Percentiles rank a stretch among this genome's conserved stretches.
Conservation (phyloP, 2,888 invertebrate genomes). For the Blomia tropicalis region DNA sequence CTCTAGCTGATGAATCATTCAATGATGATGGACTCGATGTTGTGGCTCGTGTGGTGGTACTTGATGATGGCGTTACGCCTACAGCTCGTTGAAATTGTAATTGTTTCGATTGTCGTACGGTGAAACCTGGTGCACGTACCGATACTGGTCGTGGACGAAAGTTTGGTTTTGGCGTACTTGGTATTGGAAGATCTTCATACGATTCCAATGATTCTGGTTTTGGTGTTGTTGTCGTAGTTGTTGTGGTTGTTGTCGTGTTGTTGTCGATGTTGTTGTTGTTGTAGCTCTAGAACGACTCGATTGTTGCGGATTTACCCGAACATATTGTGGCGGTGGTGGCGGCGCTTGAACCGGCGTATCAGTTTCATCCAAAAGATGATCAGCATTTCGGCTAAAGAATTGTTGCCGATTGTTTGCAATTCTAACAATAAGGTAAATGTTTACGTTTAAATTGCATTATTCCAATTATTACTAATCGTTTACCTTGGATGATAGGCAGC, state of each 20-base stretch:
- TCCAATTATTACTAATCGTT: no score
- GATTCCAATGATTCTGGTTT: neutral
- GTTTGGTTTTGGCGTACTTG: slow-evolving; percentile 1
- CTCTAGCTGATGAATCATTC: neutral
- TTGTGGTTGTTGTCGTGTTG: slow-evolving; percentile 7
- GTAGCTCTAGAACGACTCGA: neutral
- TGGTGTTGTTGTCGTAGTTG: slow-evolving; percentile 4
- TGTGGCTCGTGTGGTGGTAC: no score
- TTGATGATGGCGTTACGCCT: no score
- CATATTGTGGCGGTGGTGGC: neutral
- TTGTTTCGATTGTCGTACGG: neutral
- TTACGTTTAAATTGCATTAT: slow-evolving; percentile 17
- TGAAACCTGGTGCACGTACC: neutral
- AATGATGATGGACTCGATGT: neutral
- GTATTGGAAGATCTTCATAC: neutral
- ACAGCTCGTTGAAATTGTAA: neutral
- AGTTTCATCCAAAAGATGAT: slow-evolving; percentile 18
- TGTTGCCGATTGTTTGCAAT: slow-evolving; percentile 4
- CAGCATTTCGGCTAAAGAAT: slow-evolving; percentile 11
- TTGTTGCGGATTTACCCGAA: neutral
- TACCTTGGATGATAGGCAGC: slow-evolving; percentile 10
- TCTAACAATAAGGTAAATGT: neutral
- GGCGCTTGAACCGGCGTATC: neutral
- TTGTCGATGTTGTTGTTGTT: slow-evolving; percentile 5
- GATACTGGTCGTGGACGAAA: slow-evolving; percentile 2